phyloP scores from a whole-genome alignment of 92 coral and sea anemone genomes.

The Palythoa grandiflora region DNA sequence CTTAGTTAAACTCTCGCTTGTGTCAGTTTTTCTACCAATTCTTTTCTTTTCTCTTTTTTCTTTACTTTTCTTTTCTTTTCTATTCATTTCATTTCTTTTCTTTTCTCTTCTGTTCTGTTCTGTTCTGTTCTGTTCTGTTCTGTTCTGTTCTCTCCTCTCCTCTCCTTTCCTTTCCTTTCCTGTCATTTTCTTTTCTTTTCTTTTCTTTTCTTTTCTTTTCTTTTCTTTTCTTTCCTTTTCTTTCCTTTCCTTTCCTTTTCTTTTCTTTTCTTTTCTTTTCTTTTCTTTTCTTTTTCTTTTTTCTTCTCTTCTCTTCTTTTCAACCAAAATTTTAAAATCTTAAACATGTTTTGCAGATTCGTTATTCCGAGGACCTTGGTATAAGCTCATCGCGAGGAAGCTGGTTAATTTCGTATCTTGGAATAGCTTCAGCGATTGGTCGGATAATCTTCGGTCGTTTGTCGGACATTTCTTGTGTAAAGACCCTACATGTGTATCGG shows the following conservation, averaged over 20 bases:
- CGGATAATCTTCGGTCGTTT: conserved; percentile 89
- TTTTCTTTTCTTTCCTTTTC: background rate
- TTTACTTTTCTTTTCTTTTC: too few relatives aligned
- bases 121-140: too few relatives aligned
- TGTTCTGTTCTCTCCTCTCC: too few relatives aligned
- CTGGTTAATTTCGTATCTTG: conserved; percentile 97
- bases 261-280: background rate
- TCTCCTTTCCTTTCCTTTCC: background rate
- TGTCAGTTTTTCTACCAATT: too few relatives aligned
- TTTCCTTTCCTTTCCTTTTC: background rate
- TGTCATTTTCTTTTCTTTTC: background rate
- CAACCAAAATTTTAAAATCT: background rate
- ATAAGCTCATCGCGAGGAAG: conserved; percentile 81
- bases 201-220: background rate
- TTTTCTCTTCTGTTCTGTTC: too few relatives aligned
- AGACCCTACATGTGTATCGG: conserved; percentile 83
- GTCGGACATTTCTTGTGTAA: conserved; percentile 83
- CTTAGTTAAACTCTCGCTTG: too few relatives aligned
- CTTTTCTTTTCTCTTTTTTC: too few relatives aligned
- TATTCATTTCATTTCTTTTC: too few relatives aligned
- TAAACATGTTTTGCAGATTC: conserved; percentile 61
- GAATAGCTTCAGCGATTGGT: conserved; percentile 93
- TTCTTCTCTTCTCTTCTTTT: too few relatives aligned
- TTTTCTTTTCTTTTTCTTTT: background rate
- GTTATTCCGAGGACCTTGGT: conserved; percentile 89